Evolutionary conservation across 1,140 invertebrate species (phyloP).

Genomic region (Zaprionus tsacasi): DNA sequence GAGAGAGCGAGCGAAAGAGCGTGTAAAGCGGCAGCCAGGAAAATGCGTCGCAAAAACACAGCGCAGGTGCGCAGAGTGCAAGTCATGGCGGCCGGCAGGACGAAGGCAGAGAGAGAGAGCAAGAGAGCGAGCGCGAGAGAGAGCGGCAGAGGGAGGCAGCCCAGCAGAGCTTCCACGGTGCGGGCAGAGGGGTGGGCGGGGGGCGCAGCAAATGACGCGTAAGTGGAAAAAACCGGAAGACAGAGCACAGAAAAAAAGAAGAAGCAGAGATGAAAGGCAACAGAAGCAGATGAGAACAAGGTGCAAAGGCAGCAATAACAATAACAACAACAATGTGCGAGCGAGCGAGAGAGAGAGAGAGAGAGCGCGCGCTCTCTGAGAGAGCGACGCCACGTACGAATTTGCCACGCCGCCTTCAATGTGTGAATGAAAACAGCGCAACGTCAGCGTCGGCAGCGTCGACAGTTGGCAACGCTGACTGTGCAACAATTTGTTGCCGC

Average conservation of each 20-base stretch:
- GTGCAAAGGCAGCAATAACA: conserved; percentile 19
- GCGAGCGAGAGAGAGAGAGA: background rate
- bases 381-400: conserved; percentile 6
- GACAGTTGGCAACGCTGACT: conserved; percentile 28
- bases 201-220: background rate
- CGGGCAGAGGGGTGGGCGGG: background rate
- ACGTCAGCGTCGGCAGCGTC: conserved; percentile 11
- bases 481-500: conserved; percentile 77
- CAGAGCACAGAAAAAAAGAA: background rate
- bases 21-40: conserved; percentile 50
- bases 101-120: background rate
- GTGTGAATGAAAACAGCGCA: conserved; percentile 64
- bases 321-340: conserved; percentile 44
- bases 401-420: conserved; percentile 35
- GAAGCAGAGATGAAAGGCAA: background rate
- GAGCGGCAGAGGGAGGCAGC: background rate
- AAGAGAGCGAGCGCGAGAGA: background rate
- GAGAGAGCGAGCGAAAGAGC: conserved; percentile 49
- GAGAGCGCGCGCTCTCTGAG: background rate
- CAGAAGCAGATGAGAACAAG: conserved; percentile 21
- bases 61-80: conserved; percentile 69
- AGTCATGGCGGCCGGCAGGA: conserved; percentile 28
- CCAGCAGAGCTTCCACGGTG: background rate
- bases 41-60: conserved; percentile 76
- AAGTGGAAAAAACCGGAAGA: conserved; percentile 46